phyloP scores from a whole-genome alignment of 1,140 invertebrate species.

The Acromyrmex charruanus region DNA sequence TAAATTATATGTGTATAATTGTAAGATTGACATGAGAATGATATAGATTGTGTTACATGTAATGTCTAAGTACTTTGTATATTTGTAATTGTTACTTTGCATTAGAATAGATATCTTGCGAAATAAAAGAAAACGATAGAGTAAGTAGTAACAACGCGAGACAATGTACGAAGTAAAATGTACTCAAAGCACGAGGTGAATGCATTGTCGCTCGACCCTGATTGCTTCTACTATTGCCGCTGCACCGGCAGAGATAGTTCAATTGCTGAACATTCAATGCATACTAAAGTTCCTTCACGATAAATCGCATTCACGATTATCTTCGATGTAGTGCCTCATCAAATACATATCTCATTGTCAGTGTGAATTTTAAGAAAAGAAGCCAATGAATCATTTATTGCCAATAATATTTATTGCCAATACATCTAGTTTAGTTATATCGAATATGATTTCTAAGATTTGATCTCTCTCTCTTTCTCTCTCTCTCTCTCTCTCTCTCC shows the following conservation, averaged over 20 bases:
- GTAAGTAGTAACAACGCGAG: constrained; percentile 64
- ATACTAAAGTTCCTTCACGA: constrained; percentile 77
- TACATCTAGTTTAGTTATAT: not conserved
- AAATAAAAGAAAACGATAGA: constrained; percentile 45
- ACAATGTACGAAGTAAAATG: constrained; percentile 73
- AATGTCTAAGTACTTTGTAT: not conserved
- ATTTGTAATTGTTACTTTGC: not conserved
- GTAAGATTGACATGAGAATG: not conserved
- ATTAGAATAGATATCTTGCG: constrained; percentile 16
- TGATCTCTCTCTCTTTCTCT: no score
- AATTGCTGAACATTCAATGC: constrained; percentile 78
- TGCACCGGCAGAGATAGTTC: constrained; percentile 76
- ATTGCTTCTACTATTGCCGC: constrained; percentile 74
- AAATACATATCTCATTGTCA: not conserved
- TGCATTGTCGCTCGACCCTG: constrained; percentile 77
- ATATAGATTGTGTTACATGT: not conserved
- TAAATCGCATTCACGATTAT: constrained; percentile 68
- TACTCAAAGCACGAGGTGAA: constrained; percentile 78
- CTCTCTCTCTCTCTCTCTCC: no score
- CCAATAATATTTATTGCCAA: not conserved
- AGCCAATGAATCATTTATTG: not conserved
- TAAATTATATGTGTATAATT: not conserved
- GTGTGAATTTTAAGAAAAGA: not conserved
- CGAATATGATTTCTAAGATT: not conserved
- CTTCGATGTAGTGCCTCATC: constrained; percentile 10